A percentile compares a stretch with the other conserved stretches of the same genome.
phyloP scores from a whole-genome alignment of 2,113 vertebrate genomes.

The Ictidomys tridecemlineatus region DNA sequence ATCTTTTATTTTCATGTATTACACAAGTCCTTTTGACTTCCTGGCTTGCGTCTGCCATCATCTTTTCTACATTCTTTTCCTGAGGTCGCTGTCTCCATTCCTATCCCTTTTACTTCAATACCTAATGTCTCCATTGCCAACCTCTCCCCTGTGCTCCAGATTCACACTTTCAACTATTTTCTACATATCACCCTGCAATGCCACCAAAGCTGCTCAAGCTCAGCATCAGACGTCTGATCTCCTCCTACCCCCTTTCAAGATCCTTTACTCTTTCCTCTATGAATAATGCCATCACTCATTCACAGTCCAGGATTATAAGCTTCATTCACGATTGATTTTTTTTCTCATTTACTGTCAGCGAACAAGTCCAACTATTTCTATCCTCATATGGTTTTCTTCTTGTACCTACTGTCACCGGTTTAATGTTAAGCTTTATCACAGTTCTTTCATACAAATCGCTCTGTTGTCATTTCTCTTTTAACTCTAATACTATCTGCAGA shows the following conservation, averaged over 20 bases:
- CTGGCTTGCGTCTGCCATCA: not conserved
- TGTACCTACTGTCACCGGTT: not conserved
- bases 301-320: not conserved
- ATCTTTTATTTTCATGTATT: not conserved
- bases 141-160: not conserved
- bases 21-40: not conserved
- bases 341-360: not conserved
- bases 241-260: not conserved
- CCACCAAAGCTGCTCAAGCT: not conserved
- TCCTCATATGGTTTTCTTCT: too few species aligned
- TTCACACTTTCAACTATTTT: not conserved
- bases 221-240: not conserved
- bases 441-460: not conserved
- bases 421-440: not conserved
- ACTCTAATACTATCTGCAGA: not conserved
- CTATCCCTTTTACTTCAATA: not conserved
- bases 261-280: not conserved
- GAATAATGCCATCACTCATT: not conserved
- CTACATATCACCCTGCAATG: not conserved
- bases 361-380: not conserved
- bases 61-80: not conserved
- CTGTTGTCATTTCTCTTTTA: not conserved
- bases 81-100: not conserved
- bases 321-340: not conserved
- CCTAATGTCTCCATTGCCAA: not conserved